A percentile compares a stretch with the other conserved stretches of the same genome.
Conservation (phyloP, 2,888 invertebrate species). For the Agrypnus murinus region DNA sequence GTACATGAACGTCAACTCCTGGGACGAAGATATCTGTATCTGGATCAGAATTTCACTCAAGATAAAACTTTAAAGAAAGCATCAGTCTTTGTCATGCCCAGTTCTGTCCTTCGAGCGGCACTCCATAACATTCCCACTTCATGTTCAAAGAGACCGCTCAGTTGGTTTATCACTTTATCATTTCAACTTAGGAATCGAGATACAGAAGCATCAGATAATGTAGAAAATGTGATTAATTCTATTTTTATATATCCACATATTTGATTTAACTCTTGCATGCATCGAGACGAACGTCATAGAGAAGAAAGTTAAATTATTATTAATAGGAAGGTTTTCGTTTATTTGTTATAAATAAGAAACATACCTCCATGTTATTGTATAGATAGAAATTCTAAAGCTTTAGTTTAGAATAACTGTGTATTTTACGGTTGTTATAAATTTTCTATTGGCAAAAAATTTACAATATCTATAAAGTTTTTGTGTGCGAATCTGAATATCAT, state of each 20-base stretch:
- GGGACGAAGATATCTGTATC: constrained; percentile 41
- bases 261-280: too few species aligned
- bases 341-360: too few species aligned
- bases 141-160: constrained; percentile 38
- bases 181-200: constrained; percentile 27
- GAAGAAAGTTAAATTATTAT: too few species aligned
- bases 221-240: constrained; percentile 26
- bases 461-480: constrained; percentile 1
- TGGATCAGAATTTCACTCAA: constrained; percentile 29
- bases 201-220: constrained; percentile 39
- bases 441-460: constrained; percentile 1
- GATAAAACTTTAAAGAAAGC: constrained; percentile 24
- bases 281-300: background rate
- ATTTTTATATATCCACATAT: constrained; percentile 11
- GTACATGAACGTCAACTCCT: constrained; percentile 28
- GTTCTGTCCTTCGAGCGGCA: constrained; percentile 33
- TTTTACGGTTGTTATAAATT: constrained; percentile 15
- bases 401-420: constrained; percentile 11
- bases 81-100: constrained; percentile 45
- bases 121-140: constrained; percentile 23
- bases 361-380: too few species aligned
- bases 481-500: background rate
- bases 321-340: too few species aligned
- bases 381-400: background rate
- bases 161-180: constrained; percentile 34